Evolutionary conservation across 2,797 vertebrate species (phyloP), one percentile per base, ranked within the genome.

Genomic region (Hybognathus amarus): DNA sequence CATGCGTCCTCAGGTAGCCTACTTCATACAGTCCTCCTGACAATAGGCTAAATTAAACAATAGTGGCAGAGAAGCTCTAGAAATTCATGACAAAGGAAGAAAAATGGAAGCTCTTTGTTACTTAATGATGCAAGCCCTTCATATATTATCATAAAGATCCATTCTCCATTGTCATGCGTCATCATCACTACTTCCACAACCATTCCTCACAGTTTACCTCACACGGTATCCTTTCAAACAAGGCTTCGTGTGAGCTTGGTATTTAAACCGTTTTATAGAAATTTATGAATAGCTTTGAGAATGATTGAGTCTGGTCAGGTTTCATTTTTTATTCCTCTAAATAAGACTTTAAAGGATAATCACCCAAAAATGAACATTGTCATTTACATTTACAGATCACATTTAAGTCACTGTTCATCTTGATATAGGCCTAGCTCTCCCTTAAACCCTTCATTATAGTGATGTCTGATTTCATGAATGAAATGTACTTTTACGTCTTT

Each of bases 81-180:
- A 56, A 42, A 80, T 59, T 17, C 17, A 70, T 1, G 22, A 22
- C 38, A 42, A 61, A 11, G 8, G 5, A 68, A 80, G 52, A 61
- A 71, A 71, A 80, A 80, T 47, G 52, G 36, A 71, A 47, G 38
- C 61, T 61, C 12, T 27, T 70, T 80, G 33, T 52, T 59, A 3
- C 10, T 71, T 71, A 70, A 45, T 27, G 36, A 80, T 2, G 33
- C 67, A 42, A 20, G 27, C 15, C 38, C 52, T 42, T 61, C 68
- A 42, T 71, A 47, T 71, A 36, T 70, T 30, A 71, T 61, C 11
- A 70, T 71, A 45, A 80, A 79, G 22, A 79, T 79, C 22, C 47
- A 68, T 79, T 71, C 24, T 27, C 18, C 18, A 45, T 80, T 80
- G 67, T 61, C 67, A 63, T 61, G 68, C 20, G n/a, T 71, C 52